Base-by-base conservation (phyloP, 2,797 vertebrate genomes). In the Rhabdomys pumilio region DNA sequence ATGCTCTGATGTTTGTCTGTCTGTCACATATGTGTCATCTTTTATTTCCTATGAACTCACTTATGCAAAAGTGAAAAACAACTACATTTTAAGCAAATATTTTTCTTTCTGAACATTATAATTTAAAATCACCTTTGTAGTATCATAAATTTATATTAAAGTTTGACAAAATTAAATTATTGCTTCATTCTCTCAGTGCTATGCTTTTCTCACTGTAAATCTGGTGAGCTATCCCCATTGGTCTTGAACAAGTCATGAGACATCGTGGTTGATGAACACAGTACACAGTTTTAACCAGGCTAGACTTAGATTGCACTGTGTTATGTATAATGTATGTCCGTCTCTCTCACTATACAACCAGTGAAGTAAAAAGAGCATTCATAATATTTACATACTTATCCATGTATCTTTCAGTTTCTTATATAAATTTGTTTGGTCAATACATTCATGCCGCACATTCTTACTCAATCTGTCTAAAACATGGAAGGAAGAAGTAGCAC, bases 111-210 rank as follows among this genome's bases (percentile, higher is more conserved):
- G 6, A 93, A 29, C 80, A 1, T 80, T 75, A 94, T 61, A 63
- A 94, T 31, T 65, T 73, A 59, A 84, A 96, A 93, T 75, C 17
- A 73, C 38, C 63, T 88, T 53, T 83, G 31, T 72, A 75, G 50
- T 59, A 79, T 73, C 63, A 1, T n/a, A 94, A 88, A 94, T 17
- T 55, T 17, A 6, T 73, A 59, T 75, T 59, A 59, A 53, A 53
- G 9, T 61, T 91, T 89, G 44, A 31, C 22, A 86, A 91, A 82
- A 47, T 80, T 59, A 82, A 38, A 61, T 47, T 1, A 55, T 50
- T 10, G 17, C 69, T 31, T 72, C 17, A 63, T 57, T 92, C 17
- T 5, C 0, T 93, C 47, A 55, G 26, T 88, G 90, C 17, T 93
- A 5, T 92, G 1, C 80, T 80, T 85, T 57, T 59, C 14, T 89